These are phyloP conservation scores for Syngnathus typhle DNA, from an alignment of 2,113 vertebrate species.

Conservation along the genomic window DNA sequence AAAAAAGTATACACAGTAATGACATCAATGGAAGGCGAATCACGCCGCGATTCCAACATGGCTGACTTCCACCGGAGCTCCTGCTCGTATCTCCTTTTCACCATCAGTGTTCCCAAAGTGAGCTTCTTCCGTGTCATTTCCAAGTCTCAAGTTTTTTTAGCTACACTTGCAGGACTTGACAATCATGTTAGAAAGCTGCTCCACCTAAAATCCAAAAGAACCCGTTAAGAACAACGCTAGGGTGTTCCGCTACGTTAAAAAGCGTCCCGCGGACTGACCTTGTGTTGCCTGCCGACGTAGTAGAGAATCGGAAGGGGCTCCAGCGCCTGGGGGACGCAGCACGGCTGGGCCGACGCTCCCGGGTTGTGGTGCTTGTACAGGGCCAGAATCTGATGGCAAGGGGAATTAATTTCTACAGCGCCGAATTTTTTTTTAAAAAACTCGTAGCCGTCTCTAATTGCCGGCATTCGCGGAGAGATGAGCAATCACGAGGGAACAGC, in stretches of 20 bases:
- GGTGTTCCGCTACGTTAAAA: neutral
- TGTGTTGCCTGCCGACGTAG: slow-evolving; percentile 82
- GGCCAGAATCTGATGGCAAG: slow-evolving; percentile 75
- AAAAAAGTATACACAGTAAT: slow-evolving; percentile 36
- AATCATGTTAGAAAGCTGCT: slow-evolving; percentile 87
- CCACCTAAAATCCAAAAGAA: slow-evolving; percentile 67
- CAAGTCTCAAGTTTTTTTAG: slow-evolving; percentile 62
- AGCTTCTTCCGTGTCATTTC: slow-evolving; percentile 14
- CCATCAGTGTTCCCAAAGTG: slow-evolving; percentile 13
- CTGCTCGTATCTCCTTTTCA: slow-evolving; percentile 9
- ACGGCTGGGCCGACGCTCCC: slow-evolving; percentile 83
- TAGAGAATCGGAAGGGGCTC: slow-evolving; percentile 86
- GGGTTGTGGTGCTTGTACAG: slow-evolving; percentile 89
- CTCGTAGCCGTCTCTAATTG: neutral
- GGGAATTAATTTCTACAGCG: neutral
- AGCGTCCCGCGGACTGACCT: slow-evolving; percentile 46
- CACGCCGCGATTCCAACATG: slow-evolving; percentile 22
- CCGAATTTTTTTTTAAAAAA: neutral
- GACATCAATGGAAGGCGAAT: slow-evolving; percentile 29
- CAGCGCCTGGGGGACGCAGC: slow-evolving; percentile 80
- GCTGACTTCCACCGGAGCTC: slow-evolving; percentile 19
- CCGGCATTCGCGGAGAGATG: neutral
- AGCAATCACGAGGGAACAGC: too few relatives aligned
- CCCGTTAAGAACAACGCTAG: neutral
- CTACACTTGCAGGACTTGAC: slow-evolving; percentile 87